These are phyloP conservation scores for Pteruthius melanotis DNA, from an alignment of 2,113 vertebrate species.

Conservation along the genomic window DNA sequence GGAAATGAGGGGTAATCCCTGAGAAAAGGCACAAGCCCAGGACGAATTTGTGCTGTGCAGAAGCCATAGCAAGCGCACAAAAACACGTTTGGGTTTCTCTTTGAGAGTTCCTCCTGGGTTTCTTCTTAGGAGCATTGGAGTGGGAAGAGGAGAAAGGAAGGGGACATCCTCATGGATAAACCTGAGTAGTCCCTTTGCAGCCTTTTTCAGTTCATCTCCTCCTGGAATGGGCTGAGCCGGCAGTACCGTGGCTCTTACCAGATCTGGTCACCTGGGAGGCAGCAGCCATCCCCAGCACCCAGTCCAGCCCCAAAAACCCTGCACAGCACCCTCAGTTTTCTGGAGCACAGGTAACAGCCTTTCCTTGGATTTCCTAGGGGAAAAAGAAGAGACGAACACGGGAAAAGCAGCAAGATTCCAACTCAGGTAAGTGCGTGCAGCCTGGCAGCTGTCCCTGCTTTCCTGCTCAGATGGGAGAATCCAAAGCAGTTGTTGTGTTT, in stretches of 20 bases:
- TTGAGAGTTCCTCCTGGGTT: background rate
- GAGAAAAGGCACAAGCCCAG: background rate
- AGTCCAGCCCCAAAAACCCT: background rate
- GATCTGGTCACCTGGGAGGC: background rate
- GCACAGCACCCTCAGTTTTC: accelerated
- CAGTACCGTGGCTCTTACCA: accelerated
- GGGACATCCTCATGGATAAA: accelerated
- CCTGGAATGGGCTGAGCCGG: background rate
- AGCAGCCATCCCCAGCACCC: background rate
- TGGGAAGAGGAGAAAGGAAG: background rate
- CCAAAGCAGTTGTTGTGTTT: background rate
- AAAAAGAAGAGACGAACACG: conserved; percentile 97
- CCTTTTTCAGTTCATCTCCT: background rate
- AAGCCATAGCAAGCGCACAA: accelerated
- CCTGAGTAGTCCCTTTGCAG: background rate
- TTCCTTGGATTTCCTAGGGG: conserved; percentile 75
- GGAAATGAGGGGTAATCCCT: background rate
- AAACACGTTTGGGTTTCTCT: background rate
- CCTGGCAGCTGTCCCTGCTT: background rate
- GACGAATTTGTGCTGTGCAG: background rate
- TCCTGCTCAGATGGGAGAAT: background rate
- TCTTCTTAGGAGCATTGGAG: background rate
- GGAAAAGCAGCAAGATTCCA: conserved; percentile 96
- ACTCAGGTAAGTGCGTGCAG: conserved; percentile 78
- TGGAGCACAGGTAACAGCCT: background rate